Evolutionary conservation across 2,888 invertebrate species (phyloP), one percentile per base, ranked within the genome.

Genomic region (Baronia brevicornis): DNA sequence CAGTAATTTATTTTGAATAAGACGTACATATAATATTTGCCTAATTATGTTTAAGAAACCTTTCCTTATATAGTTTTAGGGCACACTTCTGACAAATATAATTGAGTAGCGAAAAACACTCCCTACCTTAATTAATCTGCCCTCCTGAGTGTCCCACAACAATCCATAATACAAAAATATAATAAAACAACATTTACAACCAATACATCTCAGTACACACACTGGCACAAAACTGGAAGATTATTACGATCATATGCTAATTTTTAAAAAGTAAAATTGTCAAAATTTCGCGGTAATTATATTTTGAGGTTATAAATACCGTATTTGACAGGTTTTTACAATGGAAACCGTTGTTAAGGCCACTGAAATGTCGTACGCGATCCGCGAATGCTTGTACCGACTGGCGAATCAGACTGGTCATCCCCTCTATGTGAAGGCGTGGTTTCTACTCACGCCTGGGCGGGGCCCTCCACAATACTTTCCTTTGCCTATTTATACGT

Each of bases 361-460:
- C 46, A 58, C 54, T 54, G 54, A 51, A 51, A 51, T 34, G 48
- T 53, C 53, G 71, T 68, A 62, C 67, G 66, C 57, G 60, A 57
- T 61, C 57, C 66, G 78, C 78, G 78, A 75, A 72, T 61, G 71
- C 66, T 42, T 43, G 43, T 49, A 44, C 41, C 40, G 59, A 80
- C 80, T 80, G 79, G 75, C 79, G 57, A 74, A 70, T 67, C 67
- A 54, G 41, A 45, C 36, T 27, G 28, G 20, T 38, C 43, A 45
- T 56, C 71, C 73, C 68, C 69, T 50, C 60, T 52, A 45, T 35
- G 8, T 7, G 5, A 43, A 69, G 60, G 77, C 78, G 79, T 63
- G 72, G 77, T 59, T 17, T 36, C 8, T 29, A 38, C 62, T 60
- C 52, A 46, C 39, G 23, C 36, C 15, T 42, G 55, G 75, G 77